phyloP scores from a whole-genome alignment of 2,113 vertebrate species.

The Bettongia penicillata region DNA sequence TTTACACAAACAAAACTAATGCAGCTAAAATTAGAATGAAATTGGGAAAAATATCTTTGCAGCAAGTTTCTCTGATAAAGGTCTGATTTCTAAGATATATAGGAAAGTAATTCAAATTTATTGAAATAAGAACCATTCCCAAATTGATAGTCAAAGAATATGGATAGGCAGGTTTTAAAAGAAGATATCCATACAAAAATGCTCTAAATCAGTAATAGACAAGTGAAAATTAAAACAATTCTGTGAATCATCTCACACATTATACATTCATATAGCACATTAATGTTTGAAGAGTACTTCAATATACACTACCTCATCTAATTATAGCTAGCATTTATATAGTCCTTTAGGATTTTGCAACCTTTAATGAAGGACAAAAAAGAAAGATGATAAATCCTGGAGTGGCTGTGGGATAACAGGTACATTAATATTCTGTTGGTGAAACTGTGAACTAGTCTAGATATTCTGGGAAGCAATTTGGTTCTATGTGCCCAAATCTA shows the following conservation, averaged over 20 bases:
- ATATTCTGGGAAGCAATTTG: not conserved
- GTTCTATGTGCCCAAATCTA: not conserved
- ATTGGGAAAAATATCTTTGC: not conserved
- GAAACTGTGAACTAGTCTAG: not conserved
- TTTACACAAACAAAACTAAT: not conserved
- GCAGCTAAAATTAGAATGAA: not conserved
- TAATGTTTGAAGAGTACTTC: not conserved
- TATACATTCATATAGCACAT: not conserved
- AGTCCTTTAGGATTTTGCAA: not conserved
- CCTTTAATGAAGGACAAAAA: not conserved
- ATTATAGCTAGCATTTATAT: not conserved
- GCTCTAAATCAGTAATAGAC: not conserved
- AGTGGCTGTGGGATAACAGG: not conserved
- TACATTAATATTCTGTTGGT: not conserved
- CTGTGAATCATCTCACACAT: not conserved
- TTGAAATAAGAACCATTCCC: not conserved
- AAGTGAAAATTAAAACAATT: not conserved
- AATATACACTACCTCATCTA: conserved; percentile 1
- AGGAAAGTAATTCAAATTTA: not conserved
- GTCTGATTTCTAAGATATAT: not conserved
- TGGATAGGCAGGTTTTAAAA: not conserved
- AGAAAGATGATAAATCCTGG: not conserved
- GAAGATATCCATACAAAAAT: not conserved
- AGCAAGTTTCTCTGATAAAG: not conserved
- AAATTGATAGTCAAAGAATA: not conserved